Conservation (phyloP, 1,140 invertebrate species). For the Procambarus clarkii region DNA sequence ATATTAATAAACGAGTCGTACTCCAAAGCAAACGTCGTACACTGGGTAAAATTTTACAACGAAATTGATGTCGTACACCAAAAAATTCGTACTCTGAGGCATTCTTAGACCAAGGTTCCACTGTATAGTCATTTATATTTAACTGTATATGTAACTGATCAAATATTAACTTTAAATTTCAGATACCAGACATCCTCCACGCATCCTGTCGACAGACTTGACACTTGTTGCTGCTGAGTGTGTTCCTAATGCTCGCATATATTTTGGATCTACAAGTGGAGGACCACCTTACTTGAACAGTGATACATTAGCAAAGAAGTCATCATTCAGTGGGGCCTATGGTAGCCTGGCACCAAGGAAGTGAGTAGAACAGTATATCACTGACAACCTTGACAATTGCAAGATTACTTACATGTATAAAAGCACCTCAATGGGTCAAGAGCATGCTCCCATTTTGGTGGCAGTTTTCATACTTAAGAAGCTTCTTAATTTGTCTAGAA, state of each 20-base stretch:
- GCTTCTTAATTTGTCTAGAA: too few species aligned
- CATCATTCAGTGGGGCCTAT: slow-evolving; percentile 39
- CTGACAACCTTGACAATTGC: too few species aligned
- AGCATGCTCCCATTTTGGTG: too few species aligned
- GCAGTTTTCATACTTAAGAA: too few species aligned
- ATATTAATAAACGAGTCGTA: too few species aligned
- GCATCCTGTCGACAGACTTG: slow-evolving; percentile 1
- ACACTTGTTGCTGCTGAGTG: slow-evolving; percentile 46
- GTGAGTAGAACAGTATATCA: not conserved
- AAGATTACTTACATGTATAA: too few species aligned
- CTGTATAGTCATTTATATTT: not conserved
- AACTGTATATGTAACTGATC: not conserved
- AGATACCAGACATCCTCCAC: slow-evolving; percentile 43
- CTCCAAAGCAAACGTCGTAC: too few species aligned
- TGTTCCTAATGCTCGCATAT: slow-evolving; percentile 56
- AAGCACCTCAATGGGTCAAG: too few species aligned
- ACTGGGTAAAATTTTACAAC: too few species aligned
- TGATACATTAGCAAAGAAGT: slow-evolving; percentile 58
- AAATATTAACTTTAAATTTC: not conserved
- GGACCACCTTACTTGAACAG: slow-evolving; percentile 34
- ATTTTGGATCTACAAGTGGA: not conserved
- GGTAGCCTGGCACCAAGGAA: slow-evolving; percentile 4
- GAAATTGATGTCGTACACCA: too few species aligned
- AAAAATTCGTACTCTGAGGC: too few species aligned
- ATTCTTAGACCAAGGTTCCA: too few species aligned